Conservation (phyloP, 2,797 vertebrate genomes). For the Pantherophis alleghaniensis region DNA sequence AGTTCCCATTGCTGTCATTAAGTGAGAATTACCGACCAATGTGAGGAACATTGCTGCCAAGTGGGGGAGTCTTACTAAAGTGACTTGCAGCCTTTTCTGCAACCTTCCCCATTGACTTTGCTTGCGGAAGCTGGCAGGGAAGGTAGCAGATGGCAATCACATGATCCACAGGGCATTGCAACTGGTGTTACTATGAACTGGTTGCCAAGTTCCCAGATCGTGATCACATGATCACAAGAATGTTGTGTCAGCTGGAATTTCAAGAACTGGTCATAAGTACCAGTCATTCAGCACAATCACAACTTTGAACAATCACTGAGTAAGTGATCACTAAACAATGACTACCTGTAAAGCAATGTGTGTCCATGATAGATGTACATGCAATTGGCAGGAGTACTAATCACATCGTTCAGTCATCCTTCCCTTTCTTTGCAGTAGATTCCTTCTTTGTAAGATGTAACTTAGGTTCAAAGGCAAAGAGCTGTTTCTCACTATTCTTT, state of each 20-base stretch:
- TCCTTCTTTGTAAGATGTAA: not conserved
- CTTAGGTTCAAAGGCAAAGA: too few relatives aligned
- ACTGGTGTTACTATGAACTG: not conserved
- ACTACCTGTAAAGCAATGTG: not conserved
- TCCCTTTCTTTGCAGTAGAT: not conserved
- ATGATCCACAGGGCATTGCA: not conserved
- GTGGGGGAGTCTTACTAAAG: not conserved
- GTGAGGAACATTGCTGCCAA: not conserved
- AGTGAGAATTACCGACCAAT: not conserved
- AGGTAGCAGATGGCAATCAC: not conserved
- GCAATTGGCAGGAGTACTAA: not conserved
- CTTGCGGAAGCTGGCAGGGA: not conserved
- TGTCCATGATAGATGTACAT: not conserved
- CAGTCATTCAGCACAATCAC: not conserved
- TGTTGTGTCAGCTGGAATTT: not conserved
- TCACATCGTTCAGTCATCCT: not conserved
- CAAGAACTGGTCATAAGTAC: not conserved
- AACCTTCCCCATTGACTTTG: not conserved
- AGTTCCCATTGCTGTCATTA: not conserved
- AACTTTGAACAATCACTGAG: not conserved
- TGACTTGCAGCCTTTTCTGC: not conserved
- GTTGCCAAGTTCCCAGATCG: not conserved
- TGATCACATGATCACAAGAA: not conserved
- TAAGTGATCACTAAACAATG: not conserved
- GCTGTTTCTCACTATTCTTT: not conserved